Evolutionary conservation across 2,113 vertebrate genomes (phyloP).

Genomic region (Cyanoramphus novaezelandiae): DNA sequence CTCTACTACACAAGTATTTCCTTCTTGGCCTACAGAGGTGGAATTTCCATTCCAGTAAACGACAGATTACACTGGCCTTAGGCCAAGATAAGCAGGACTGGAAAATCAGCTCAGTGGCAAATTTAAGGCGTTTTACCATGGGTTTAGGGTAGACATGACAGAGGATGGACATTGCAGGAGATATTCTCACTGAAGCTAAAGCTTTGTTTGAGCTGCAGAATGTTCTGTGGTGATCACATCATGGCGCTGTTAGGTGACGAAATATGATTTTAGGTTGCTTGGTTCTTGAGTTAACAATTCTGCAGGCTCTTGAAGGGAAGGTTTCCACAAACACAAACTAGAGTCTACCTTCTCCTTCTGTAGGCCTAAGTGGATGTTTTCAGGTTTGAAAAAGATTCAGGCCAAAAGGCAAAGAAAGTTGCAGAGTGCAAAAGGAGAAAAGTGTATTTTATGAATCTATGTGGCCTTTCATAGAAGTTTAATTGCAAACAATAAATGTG

Average conservation of each 20-base stretch:
- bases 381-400: not conserved
- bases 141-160: not conserved
- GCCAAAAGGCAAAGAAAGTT: not conserved
- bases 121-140: not conserved
- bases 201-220: not conserved
- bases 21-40: not conserved
- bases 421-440: not conserved
- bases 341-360: not conserved
- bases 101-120: not conserved
- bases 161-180: not conserved
- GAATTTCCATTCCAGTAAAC: not conserved
- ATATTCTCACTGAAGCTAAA: not conserved
- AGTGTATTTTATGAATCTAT: not conserved
- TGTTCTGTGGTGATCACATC: not conserved
- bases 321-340: not conserved
- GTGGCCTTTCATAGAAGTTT: not conserved
- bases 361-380: not conserved
- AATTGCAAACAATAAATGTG: not conserved
- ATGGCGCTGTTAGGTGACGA: not conserved
- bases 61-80: not conserved
- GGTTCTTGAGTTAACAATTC: not conserved
- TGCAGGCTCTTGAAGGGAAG: not conserved
- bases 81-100: not conserved
- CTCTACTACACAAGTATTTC: not conserved
- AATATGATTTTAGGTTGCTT: not conserved